Conservation (phyloP, 2,888 invertebrate species). For the Trachelus tabidus region DNA sequence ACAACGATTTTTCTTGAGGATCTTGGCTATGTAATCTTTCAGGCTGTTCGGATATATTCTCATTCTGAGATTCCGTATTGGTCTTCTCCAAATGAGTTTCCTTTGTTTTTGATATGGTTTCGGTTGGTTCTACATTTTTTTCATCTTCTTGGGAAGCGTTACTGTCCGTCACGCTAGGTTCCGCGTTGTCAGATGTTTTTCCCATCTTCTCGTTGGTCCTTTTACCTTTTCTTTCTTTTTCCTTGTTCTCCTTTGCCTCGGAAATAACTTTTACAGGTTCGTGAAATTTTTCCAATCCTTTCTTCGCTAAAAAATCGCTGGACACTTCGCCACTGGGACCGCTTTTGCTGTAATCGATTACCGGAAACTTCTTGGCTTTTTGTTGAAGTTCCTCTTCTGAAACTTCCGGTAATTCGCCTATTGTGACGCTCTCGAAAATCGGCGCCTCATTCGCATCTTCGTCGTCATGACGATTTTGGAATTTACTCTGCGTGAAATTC, state of each 20-base stretch:
- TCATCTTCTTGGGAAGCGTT: slow-evolving; percentile 8
- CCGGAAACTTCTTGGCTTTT: slow-evolving; percentile 52
- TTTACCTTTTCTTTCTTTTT: slow-evolving; percentile 39
- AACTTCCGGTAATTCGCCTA: slow-evolving; percentile 50
- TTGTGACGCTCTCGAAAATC: slow-evolving; percentile 53
- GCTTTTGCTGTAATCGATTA: slow-evolving; percentile 49
- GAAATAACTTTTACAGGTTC: slow-evolving; percentile 36
- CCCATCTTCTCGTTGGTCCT: slow-evolving; percentile 22
- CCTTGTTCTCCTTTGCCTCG: slow-evolving; percentile 37
- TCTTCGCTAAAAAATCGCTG: slow-evolving; percentile 41
- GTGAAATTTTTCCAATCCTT: slow-evolving; percentile 34
- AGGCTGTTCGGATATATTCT: not conserved
- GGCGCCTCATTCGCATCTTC: slow-evolving; percentile 55
- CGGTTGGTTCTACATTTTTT: slow-evolving; percentile 2
- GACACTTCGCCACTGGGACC: slow-evolving; percentile 33
- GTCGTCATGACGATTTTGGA: slow-evolving; percentile 32
- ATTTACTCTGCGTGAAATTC: slow-evolving; percentile 12
- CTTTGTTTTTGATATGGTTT: not conserved
- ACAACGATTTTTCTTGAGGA: not conserved
- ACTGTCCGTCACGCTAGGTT: slow-evolving; percentile 3
- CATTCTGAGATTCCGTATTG: not conserved
- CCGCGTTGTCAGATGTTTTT: slow-evolving; percentile 21
- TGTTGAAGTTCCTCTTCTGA: slow-evolving; percentile 50
- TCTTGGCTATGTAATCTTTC: not conserved
- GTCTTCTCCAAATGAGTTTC: not conserved